Evolutionary conservation across 2,888 invertebrate species (phyloP).

Genomic region (Phania funesta): DNA sequence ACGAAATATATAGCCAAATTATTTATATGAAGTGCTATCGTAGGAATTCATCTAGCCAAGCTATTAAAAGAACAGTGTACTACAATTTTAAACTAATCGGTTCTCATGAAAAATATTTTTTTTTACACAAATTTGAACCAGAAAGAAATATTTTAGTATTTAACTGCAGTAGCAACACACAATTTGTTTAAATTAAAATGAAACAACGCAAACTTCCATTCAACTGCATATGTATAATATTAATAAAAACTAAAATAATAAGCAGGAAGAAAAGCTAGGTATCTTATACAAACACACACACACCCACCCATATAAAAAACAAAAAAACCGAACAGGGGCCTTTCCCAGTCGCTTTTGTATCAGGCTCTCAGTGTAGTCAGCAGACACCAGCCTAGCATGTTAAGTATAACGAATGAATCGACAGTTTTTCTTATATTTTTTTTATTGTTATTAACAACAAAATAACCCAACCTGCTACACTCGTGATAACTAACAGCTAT

Average conservation of each 20-base stretch:
- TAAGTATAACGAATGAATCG: not conserved
- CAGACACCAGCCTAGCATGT: not conserved
- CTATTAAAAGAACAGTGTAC: too few relatives aligned
- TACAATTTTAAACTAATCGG: conserved; percentile 3
- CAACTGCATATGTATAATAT: too few relatives aligned
- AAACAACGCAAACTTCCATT: too few relatives aligned
- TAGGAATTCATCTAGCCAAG: too few relatives aligned
- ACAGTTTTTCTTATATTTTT: not conserved
- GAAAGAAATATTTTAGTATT: not conserved
- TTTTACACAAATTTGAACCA: not conserved
- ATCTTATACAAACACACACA: not conserved
- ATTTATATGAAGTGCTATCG: too few relatives aligned
- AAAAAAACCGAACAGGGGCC: conserved; percentile 75
- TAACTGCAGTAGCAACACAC: too few relatives aligned
- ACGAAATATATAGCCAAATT: too few relatives aligned
- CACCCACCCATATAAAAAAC: not conserved
- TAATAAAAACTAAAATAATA: too few relatives aligned
- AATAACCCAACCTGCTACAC: not conserved
- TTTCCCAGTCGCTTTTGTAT: conserved; percentile 75
- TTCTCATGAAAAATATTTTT: not conserved
- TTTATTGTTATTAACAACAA: not conserved
- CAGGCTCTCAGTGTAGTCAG: conserved; percentile 70
- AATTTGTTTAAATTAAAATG: too few relatives aligned
- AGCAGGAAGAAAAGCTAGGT: too few relatives aligned
- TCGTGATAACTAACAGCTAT: conserved; percentile 61